These are phyloP conservation scores for Cotesia typhae DNA, from an alignment of 1,140 invertebrate genomes.

Conservation along the genomic window DNA sequence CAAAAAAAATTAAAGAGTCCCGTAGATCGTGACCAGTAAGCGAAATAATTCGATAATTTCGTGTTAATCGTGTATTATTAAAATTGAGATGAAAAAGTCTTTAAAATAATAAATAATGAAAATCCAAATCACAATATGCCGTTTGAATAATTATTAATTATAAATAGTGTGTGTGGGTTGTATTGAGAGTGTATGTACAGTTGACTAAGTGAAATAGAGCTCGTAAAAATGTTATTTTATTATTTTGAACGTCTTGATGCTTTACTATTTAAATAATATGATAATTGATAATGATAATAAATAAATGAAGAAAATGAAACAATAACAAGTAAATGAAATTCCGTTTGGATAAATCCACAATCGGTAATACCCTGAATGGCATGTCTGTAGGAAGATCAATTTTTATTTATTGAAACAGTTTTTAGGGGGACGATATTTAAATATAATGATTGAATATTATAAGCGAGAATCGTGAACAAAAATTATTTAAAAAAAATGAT, in stretches of 20 bases:
- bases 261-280: constrained; percentile 15
- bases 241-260: constrained; percentile 7
- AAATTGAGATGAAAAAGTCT: constrained; percentile 27
- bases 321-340: constrained; percentile 58
- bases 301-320: constrained; percentile 20
- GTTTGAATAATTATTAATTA: constrained; percentile 16
- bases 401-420: constrained; percentile 40
- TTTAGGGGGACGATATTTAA: constrained; percentile 42
- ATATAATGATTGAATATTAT: not conserved
- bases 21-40: constrained; percentile 67
- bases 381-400: constrained; percentile 59
- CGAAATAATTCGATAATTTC: constrained; percentile 60
- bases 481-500: not conserved
- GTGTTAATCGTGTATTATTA: constrained; percentile 42
- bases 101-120: constrained; percentile 12
- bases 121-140: constrained; percentile 23
- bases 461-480: constrained; percentile 6
- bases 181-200: too few relatives aligned
- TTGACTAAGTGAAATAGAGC: too few relatives aligned
- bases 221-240: too few relatives aligned
- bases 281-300: constrained; percentile 24
- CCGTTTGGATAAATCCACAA: constrained; percentile 63
- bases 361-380: constrained; percentile 68
- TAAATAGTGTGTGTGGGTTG: too few relatives aligned
- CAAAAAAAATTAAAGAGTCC: constrained; percentile 62